These are phyloP conservation scores for Nephrotoma guestfalica DNA, from an alignment of 2,888 invertebrate species.

Conservation along the genomic window DNA sequence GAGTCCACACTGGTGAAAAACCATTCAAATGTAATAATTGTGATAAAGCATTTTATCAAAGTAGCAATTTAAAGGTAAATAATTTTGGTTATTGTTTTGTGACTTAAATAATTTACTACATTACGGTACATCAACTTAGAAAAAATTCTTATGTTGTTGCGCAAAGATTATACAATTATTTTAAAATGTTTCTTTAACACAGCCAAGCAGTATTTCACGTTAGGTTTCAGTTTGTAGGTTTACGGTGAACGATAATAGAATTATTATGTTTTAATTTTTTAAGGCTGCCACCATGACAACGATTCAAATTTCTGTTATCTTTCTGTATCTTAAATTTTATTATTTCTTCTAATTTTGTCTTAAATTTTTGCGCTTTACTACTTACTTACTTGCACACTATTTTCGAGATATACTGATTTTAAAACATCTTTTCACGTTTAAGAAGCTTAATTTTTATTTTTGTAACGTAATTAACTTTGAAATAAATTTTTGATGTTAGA, in stretches of 20 bases:
- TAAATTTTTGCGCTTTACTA: neutral
- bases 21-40: neutral
- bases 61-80: neutral
- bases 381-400: neutral
- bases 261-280: neutral
- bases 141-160: neutral
- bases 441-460: too few relatives aligned
- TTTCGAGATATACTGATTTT: neutral
- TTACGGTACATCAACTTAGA: neutral
- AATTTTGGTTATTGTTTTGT: neutral
- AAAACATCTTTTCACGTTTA: too few relatives aligned
- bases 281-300: neutral
- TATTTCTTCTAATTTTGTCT: neutral
- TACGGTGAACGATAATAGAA: neutral
- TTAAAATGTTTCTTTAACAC: neutral
- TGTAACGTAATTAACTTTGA: too few relatives aligned
- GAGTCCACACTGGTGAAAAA: neutral
- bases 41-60: neutral
- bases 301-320: neutral
- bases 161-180: neutral
- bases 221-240: neutral
- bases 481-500: too few relatives aligned
- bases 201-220: neutral
- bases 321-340: neutral
- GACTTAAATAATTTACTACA: neutral